Evolutionary conservation across 2,113 vertebrate genomes (phyloP), one percentile per base, ranked within the genome.

Genomic region (Zapus hudsonius): DNA sequence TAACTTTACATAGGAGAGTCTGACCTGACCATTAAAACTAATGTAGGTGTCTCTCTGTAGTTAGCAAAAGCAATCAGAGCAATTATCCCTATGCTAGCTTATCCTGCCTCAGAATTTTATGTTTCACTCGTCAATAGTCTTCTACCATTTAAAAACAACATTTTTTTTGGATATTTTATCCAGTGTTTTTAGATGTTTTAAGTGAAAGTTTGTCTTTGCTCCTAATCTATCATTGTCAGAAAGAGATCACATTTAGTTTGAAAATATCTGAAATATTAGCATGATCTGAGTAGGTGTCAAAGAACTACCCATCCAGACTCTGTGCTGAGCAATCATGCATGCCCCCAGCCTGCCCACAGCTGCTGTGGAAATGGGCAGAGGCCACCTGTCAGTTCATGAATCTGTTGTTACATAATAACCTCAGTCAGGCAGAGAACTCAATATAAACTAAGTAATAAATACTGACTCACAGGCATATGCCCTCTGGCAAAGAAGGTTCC

Each of bases 351-450:
- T 95, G 66, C 47, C 57, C 22, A 4, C 40, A 67, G 81, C 89
- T 82, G 22, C 74, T 61, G 6, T 27, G 27, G 64, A 40, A 52
- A 38, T 11, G 23, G 33, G 9, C 25, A 38, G 73, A 78, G 36
- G 10, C 42, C 83, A 42, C 66, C n/a, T 74, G 80, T 92, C 72
- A 55, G 19, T 9, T 44, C 36, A 25, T 29, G 29, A 19, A 13
- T 36, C 93, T 82, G 42, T 78, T 82, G 42, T 78, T 74, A 73
- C 38, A 87, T 78, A 64, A 84, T 67, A 52, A 89, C 86, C 69
- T 92, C n/a, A 74, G 72, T 89, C 63, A 38, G 44, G 85, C 82
- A 70, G 69, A 94, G 57, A 91, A 82, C 91, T 92, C 52, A 66
- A 2, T 93, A 52, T 63, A 52, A 59, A 40, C 84, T 69, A 73